These are phyloP conservation scores for Eulithis prunata DNA, from an alignment of 2,888 invertebrate genomes.

Conservation along the genomic window DNA sequence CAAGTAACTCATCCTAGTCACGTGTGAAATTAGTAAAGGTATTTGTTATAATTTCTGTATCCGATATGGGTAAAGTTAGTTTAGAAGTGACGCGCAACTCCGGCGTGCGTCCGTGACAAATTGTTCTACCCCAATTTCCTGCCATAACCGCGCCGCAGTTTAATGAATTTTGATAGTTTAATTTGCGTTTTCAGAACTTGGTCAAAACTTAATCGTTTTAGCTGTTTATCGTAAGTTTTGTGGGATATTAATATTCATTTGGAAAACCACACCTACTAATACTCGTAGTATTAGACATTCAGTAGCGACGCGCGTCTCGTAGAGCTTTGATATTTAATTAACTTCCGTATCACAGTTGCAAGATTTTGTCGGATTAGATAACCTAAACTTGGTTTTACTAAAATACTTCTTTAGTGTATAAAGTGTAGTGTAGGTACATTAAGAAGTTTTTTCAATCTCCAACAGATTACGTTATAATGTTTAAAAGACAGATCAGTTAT, in stretches of 20 bases:
- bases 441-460: too few relatives aligned
- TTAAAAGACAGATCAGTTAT: too few relatives aligned
- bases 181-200: conserved; percentile 27
- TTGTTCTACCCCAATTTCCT: conserved; percentile 39
- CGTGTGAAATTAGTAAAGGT: conserved; percentile 33
- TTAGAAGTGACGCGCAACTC: conserved; percentile 30
- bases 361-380: too few relatives aligned
- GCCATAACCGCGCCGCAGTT: conserved; percentile 27
- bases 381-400: too few relatives aligned
- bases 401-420: too few relatives aligned
- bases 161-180: conserved; percentile 37
- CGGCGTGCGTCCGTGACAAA: conserved; percentile 37
- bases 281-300: too few relatives aligned
- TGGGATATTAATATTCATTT: neutral
- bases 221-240: conserved; percentile 5
- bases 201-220: conserved; percentile 16
- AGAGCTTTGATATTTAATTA: too few relatives aligned
- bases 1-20: conserved; percentile 28
- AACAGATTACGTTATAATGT: neutral
- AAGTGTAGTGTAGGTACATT: too few relatives aligned
- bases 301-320: too few relatives aligned
- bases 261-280: too few relatives aligned
- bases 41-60: conserved; percentile 36
- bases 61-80: conserved; percentile 37
- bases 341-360: too few relatives aligned